phyloP scores from a whole-genome alignment of 2,113 vertebrate species.

The Smithornis capensis region DNA sequence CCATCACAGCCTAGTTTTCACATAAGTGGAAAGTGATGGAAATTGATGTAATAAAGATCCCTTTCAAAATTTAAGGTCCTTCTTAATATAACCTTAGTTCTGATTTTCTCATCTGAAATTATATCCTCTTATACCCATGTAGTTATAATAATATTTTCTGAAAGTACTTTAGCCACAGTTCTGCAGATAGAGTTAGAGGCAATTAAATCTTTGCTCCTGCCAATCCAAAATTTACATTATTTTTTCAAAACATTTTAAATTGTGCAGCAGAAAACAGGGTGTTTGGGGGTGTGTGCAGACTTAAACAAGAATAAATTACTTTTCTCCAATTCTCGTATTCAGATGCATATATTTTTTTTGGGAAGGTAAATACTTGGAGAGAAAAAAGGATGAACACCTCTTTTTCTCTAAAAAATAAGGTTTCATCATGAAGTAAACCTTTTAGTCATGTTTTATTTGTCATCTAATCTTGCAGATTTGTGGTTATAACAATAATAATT shows the following conservation, averaged over 20 bases:
- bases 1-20: background rate
- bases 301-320: background rate
- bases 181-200: background rate
- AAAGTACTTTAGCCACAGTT: background rate
- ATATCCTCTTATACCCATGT: background rate
- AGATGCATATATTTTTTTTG: background rate
- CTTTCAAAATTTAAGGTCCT: background rate
- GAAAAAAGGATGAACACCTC: background rate
- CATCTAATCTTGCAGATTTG: constrained; percentile 4
- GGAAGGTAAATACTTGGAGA: background rate
- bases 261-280: background rate
- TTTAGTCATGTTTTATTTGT: constrained; percentile 10
- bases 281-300: background rate
- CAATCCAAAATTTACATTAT: background rate
- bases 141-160: background rate
- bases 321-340: background rate
- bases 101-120: background rate
- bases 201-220: background rate
- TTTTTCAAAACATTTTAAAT: background rate
- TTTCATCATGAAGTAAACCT: background rate
- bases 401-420: background rate
- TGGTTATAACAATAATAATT: constrained; percentile 30
- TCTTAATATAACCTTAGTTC: background rate
- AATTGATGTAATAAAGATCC: background rate
- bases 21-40: background rate